Conservation (phyloP, 2,888 invertebrate genomes). For the Acanthococcus lagerstroemiae region DNA sequence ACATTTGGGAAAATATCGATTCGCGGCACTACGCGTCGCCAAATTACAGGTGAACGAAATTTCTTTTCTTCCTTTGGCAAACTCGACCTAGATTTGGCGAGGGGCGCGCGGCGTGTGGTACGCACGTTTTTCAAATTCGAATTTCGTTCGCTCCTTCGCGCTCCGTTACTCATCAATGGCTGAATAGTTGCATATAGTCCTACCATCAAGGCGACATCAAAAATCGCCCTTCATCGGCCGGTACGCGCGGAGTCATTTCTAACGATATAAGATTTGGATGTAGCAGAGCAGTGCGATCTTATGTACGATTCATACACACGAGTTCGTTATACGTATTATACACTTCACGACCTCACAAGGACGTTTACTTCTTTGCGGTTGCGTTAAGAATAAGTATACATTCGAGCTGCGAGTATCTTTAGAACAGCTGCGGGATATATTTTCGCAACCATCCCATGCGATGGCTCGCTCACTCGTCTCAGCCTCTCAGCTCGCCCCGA, state of each 20-base stretch:
- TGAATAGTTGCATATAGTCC: slow-evolving; percentile 20
- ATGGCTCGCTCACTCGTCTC: too few relatives aligned
- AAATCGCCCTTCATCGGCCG: too few relatives aligned
- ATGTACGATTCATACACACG: too few relatives aligned
- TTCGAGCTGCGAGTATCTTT: not conserved
- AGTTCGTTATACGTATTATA: slow-evolving; percentile 4
- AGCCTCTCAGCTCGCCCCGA: too few relatives aligned
- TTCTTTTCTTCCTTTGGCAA: slow-evolving; percentile 1
- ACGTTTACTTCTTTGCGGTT: slow-evolving; percentile 19
- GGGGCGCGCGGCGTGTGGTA: not conserved
- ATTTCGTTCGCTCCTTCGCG: not conserved
- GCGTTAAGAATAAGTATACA: not conserved
- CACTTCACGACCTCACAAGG: slow-evolving; percentile 26
- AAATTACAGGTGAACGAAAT: slow-evolving; percentile 21
- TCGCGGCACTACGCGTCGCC: too few relatives aligned
- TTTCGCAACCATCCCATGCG: not conserved
- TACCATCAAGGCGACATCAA: not conserved
- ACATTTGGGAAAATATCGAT: too few relatives aligned
- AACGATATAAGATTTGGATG: too few relatives aligned
- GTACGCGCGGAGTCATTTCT: too few relatives aligned
- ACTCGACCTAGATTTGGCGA: not conserved
- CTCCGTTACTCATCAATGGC: not conserved
- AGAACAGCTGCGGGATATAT: not conserved
- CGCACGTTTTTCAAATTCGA: not conserved
- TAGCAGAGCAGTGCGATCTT: too few relatives aligned